Base-by-base conservation (phyloP, 1,140 invertebrate genomes). In the Doryteuthis pealeii region DNA sequence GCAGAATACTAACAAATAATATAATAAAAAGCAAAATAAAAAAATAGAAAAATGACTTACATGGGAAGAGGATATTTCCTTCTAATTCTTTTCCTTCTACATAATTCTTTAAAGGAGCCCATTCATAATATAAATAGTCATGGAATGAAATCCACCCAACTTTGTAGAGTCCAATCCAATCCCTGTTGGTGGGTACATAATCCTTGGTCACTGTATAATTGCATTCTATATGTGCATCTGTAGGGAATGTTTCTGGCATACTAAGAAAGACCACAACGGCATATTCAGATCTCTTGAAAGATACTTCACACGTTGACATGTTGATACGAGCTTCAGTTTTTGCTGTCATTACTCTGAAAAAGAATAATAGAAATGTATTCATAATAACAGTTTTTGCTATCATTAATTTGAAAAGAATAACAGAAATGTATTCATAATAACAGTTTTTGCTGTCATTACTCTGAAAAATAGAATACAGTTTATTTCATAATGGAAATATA, bases 81-180 rank as follows among this genome's bases (percentile, higher is more conserved):
- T 84, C 80, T 14, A 74, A 71, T 26, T 85, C 82, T 66, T 70
- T 80, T 14, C 78, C 79, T 26, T 65, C 68, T 32, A 81, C 71
- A 32, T 78, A 81, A 68, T 78, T 73, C 33, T 78, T 72, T 14
- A 82, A 81, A 6, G 80, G 58, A 30, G 80, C 76, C 84, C 83
- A 86, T 66, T 86, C 79, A 75, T 86, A 87, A 76, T 83, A 85
- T 18, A 82, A 40, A 65, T 85, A 86, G 54, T 88, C 84, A 12
- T 72, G 77, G 0, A 77, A 78, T 0, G 78, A 80, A 66, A 82
- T 80, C 83, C 86, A 88, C 2, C 86, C 87, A 6, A 84, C 84
- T 72, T 82, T 87, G 76, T 84, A 88, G 30, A 88, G 76, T 1
- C 85, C 87, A 32, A 88, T 76, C 84, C 85, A 87, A 73, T 88